Base-by-base conservation (phyloP, 1,140 invertebrate genomes). In the Drosophila busckii region DNA sequence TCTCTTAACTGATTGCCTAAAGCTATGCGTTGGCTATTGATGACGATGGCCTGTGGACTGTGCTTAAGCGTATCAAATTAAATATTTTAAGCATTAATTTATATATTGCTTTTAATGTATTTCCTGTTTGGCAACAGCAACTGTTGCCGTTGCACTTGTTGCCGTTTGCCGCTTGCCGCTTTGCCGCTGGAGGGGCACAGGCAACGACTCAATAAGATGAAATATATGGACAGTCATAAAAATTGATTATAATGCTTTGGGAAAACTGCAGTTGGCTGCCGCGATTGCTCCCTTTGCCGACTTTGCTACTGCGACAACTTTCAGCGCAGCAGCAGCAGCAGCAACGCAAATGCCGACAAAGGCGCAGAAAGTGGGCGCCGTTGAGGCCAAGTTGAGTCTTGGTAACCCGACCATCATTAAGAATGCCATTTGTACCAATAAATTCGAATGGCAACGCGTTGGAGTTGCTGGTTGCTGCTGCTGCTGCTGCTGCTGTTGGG, bases 141-240 rank as follows among this genome's bases (percentile, higher is more conserved):
- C 22, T 45, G 28, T 59, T 34, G 55, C 29, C 59, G 31, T 9
- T n/a, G 38, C 60, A 58, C 59, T 56, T 56, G 56, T 32, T 64
- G 64, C 42, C 61, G 46, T 19, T 45, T 10, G 9, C 6, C 12
- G 8, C 17, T 44, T 32, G 28, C 26, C 28, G 31, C 42, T 23
- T 23, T n/a, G 15, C 13, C 9, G 29, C 35, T n/a, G n/a, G n/a
- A 3, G 26, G 16, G 6, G 41, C 35, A 53, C 23, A 42, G 44
- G 40, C 44, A 80, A 85, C 83, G 83, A 84, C 84, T 86, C 84
- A 85, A 86, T 86, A 84, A 86, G 78, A 85, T 84, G 84, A 85
- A 86, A 85, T 86, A 86, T 84, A 86, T 86, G 78, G 73, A 62
- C 34, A 48, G 83, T 66, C 63, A 86, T 86, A 86, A 86, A 85